phyloP scores from a whole-genome alignment of 2,797 vertebrate species.

The Lepilemur septentrionalis region DNA sequence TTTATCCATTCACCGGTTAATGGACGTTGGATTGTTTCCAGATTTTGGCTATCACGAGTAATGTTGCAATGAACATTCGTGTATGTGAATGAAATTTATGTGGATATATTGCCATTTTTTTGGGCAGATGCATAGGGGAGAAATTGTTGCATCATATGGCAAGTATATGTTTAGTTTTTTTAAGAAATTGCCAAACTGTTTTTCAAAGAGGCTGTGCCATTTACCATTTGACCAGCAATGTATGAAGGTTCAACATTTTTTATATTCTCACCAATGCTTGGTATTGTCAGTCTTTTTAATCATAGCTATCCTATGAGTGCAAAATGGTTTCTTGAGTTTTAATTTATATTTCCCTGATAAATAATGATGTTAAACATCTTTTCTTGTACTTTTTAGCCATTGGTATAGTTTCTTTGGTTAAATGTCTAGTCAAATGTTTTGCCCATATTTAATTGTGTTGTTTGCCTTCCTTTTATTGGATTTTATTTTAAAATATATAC shows the following conservation, averaged over 20 bases:
- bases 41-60: not conserved
- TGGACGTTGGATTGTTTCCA: not conserved
- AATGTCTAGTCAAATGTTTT: not conserved
- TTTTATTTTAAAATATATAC: not conserved
- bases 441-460: not conserved
- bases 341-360: not conserved
- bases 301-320: not conserved
- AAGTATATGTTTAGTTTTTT: not conserved
- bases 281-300: not conserved
- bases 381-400: not conserved
- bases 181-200: not conserved
- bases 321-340: not conserved
- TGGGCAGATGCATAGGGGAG: not conserved
- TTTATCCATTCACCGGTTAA: not conserved
- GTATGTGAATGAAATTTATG: not conserved
- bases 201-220: not conserved
- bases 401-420: not conserved
- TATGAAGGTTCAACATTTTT: not conserved
- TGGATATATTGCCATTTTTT: not conserved
- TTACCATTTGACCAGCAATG: not conserved
- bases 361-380: not conserved
- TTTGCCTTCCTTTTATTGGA: not conserved
- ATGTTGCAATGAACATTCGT: not conserved
- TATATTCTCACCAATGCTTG: not conserved
- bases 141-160: not conserved